Evolutionary conservation across 2,888 invertebrate species (phyloP).

Genomic region (Oligia latruncula): DNA sequence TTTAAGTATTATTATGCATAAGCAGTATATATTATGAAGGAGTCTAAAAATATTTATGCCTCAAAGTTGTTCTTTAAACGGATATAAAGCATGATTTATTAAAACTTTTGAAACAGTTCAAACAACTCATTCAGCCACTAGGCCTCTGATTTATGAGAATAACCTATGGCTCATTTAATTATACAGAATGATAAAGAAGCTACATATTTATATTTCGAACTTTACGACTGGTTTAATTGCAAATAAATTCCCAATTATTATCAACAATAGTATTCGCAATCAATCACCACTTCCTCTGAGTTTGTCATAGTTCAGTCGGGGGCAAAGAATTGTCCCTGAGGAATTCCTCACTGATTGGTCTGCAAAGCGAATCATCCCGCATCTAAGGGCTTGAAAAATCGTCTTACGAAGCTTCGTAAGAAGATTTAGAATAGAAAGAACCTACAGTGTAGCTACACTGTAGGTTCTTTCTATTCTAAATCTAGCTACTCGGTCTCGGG

Average conservation of each 20-base stretch:
- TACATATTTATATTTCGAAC: constrained; percentile 30
- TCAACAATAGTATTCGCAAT: constrained; percentile 18
- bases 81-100: constrained; percentile 31
- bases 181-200: constrained; percentile 35
- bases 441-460: no score
- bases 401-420: neutral
- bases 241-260: constrained; percentile 35
- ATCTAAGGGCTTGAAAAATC: neutral
- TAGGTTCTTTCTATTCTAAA: neutral
- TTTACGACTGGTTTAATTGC: constrained; percentile 30
- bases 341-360: neutral
- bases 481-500: neutral
- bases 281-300: constrained; percentile 13
- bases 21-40: constrained; percentile 1
- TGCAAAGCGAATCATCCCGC: neutral
- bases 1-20: neutral
- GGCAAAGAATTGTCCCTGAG: constrained; percentile 1
- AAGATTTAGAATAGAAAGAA: no score
- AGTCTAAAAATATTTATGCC: constrained; percentile 24
- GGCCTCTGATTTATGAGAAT: constrained; percentile 39
- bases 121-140: constrained; percentile 42
- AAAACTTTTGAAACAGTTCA: constrained; percentile 43
- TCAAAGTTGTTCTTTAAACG: constrained; percentile 34
- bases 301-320: constrained; percentile 12
- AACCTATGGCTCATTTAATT: constrained; percentile 41